These are phyloP conservation scores for Andrena hattorfiana DNA, from an alignment of 2,888 invertebrate species.

Conservation along the genomic window DNA sequence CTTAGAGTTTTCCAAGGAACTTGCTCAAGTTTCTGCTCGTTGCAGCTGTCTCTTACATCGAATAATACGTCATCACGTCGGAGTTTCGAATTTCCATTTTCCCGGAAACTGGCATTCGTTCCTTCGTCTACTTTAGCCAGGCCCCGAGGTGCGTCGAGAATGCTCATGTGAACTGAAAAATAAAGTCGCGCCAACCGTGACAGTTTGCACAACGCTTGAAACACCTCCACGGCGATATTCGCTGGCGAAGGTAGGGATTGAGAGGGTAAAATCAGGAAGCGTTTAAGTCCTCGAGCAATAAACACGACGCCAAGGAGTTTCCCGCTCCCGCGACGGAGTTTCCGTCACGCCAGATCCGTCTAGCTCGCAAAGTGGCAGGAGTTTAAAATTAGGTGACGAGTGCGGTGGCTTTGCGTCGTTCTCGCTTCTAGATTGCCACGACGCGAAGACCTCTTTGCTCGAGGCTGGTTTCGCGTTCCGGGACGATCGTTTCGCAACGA, in stretches of 20 bases:
- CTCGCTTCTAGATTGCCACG: constrained; percentile 13
- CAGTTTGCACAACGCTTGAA: background rate
- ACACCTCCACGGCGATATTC: background rate
- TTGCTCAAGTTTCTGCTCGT: background rate
- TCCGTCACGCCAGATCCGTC: constrained; percentile 12
- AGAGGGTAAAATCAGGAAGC: constrained; percentile 24
- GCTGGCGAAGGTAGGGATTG: background rate
- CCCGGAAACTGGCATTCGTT: background rate
- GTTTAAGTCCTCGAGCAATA: constrained; percentile 31
- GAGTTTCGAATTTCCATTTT: background rate
- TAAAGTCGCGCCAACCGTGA: background rate
- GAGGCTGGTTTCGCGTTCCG: constrained; percentile 9
- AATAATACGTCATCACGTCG: background rate
- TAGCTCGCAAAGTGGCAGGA: constrained; percentile 35
- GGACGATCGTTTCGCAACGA: constrained; percentile 17
- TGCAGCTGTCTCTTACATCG: background rate
- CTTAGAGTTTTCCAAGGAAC: background rate
- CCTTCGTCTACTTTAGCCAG: background rate
- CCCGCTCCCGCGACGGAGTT: constrained; percentile 3
- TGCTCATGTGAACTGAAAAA: background rate
- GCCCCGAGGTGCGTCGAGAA: background rate
- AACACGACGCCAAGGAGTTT: constrained; percentile 30
- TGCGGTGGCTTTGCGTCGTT: constrained; percentile 9
- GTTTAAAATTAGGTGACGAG: constrained; percentile 55
- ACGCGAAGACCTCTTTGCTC: constrained; percentile 16